phyloP scores from a whole-genome alignment of 1,140 invertebrate genomes.

The Plodia interpunctella region DNA sequence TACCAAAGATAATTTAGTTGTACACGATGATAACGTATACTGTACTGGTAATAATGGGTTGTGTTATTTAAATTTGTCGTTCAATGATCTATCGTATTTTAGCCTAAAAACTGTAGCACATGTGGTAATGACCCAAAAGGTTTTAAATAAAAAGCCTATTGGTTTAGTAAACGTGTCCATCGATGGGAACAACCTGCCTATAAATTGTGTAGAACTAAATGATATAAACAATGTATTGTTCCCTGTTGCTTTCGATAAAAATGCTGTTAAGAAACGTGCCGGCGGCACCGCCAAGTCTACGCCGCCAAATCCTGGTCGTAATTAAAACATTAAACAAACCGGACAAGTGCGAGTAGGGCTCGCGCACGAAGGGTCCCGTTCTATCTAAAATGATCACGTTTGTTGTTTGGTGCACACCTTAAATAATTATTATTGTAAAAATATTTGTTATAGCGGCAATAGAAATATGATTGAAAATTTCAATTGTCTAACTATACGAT shows the following conservation, averaged over 20 bases:
- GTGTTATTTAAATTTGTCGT: slow-evolving; percentile 46
- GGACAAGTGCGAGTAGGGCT: too few species aligned
- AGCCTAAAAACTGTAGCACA: slow-evolving; percentile 37
- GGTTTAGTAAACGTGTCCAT: slow-evolving; percentile 47
- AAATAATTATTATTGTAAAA: too few species aligned
- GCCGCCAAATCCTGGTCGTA: neutral
- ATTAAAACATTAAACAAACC: too few species aligned
- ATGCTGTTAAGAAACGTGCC: neutral
- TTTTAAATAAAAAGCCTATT: slow-evolving; percentile 31
- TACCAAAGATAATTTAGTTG: slow-evolving; percentile 24
- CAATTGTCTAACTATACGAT: too few species aligned
- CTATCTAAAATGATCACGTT: too few species aligned
- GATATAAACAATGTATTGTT: slow-evolving; percentile 40
- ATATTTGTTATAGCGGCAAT: too few species aligned
- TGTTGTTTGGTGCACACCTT: too few species aligned
- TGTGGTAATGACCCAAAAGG: slow-evolving; percentile 39
- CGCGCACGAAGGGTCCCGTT: too few species aligned
- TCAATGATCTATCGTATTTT: slow-evolving; percentile 44
- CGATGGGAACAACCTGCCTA: slow-evolving; percentile 53
- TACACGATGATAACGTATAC: slow-evolving; percentile 28
- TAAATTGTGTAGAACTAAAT: slow-evolving; percentile 33
- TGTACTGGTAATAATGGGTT: slow-evolving; percentile 49
- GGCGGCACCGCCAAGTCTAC: neutral
- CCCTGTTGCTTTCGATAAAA: neutral
- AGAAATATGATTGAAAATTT: too few species aligned